A percentile compares a stretch with the other conserved stretches of the same genome.
Evolutionary conservation across 2,888 invertebrate species (phyloP).

Genomic region (Unio pictorum): DNA sequence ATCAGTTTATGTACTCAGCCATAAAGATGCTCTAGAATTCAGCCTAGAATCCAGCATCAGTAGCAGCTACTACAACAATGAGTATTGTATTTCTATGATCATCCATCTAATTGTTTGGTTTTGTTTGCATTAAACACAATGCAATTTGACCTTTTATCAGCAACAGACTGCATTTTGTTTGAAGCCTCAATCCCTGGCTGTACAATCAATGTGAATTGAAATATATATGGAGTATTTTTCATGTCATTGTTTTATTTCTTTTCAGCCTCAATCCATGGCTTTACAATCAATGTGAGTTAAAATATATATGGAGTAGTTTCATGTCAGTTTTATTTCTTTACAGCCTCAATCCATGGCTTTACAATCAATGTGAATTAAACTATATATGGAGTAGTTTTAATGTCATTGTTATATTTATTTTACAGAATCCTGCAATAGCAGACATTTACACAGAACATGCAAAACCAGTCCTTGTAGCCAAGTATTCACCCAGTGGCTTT

Average conservation of each 20-base stretch:
- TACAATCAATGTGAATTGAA: conserved; percentile 1
- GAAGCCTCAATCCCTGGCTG: conserved; percentile 1
- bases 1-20: no score
- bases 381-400: background rate
- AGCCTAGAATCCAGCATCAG: no score
- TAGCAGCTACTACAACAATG: no score
- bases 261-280: conserved; percentile 4
- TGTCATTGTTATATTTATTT: conserved; percentile 10
- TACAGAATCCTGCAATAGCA: conserved; percentile 89
- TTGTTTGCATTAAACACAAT: no score
- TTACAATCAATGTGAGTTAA: conserved; percentile 2
- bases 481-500: conserved; percentile 97
- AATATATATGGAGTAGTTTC: background rate
- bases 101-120: no score
- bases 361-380: conserved; percentile 1
- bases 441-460: conserved; percentile 99
- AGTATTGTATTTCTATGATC: no score
- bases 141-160: no score
- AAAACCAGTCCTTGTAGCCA: conserved; percentile 94
- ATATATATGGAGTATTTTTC: background rate
- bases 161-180: background rate
- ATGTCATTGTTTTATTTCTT: conserved; percentile 3
- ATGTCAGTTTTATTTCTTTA: conserved; percentile 8
- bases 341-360: background rate
- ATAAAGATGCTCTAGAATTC: no score